These are phyloP conservation scores for Dolichoris vasculosae DNA, from an alignment of 1,140 invertebrate species.

Conservation along the genomic window DNA sequence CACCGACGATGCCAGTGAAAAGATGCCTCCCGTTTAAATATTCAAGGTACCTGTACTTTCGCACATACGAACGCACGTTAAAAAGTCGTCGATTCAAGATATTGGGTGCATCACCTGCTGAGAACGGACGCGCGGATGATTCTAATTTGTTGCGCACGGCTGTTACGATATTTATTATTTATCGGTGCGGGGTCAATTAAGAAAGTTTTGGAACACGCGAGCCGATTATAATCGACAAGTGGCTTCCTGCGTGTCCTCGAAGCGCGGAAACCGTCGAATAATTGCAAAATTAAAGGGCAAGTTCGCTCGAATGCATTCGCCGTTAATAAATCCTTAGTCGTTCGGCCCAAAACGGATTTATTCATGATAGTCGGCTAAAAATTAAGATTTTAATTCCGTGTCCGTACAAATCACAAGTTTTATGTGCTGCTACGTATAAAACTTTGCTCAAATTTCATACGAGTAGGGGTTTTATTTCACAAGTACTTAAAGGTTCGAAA, in stretches of 20 bases:
- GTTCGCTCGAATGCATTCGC: neutral
- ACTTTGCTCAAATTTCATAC: neutral
- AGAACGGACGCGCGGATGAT: neutral
- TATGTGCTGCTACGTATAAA: neutral
- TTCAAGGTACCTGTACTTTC: constrained; percentile 42
- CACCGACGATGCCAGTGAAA: neutral
- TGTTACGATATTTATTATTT: constrained; percentile 29
- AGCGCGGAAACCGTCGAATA: neutral
- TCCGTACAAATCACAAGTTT: too few species aligned
- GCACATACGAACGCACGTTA: neutral
- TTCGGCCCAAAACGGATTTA: neutral
- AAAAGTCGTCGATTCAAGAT: neutral
- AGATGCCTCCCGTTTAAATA: constrained; percentile 5
- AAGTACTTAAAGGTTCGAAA: too few species aligned
- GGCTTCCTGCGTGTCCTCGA: neutral
- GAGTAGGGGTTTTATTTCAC: neutral
- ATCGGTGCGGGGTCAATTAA: constrained; percentile 4
- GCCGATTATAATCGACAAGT: constrained; percentile 38
- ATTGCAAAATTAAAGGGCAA: constrained; percentile 46
- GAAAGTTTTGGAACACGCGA: constrained; percentile 24
- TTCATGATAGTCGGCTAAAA: too few species aligned
- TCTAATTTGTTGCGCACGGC: constrained; percentile 55
- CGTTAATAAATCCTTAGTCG: constrained; percentile 10
- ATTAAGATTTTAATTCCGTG: neutral
- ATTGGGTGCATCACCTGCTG: constrained; percentile 27